Percentiles rank a stretch among this genome's conserved stretches.
These are phyloP conservation scores for Lepidonotus clava DNA, from an alignment of 2,888 invertebrate genomes.

Conservation along the genomic window DNA sequence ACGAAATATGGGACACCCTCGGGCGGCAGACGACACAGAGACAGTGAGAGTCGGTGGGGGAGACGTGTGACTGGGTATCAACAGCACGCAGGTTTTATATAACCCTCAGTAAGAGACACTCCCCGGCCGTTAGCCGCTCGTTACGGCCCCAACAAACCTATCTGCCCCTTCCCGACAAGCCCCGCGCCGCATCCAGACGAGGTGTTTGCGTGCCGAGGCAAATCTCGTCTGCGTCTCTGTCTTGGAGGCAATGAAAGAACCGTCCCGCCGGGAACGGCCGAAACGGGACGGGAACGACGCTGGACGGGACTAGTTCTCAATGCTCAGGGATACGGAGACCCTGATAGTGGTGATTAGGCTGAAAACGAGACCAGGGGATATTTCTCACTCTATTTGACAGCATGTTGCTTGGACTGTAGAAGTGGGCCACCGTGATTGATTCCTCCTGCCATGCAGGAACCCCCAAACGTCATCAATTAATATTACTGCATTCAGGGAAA, in stretches of 20 bases:
- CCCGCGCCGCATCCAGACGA: slow-evolving; percentile 8
- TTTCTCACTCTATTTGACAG: neutral
- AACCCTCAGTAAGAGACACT: too few relatives aligned
- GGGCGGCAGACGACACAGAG: too few relatives aligned
- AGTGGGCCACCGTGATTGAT: neutral
- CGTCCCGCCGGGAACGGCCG: neutral
- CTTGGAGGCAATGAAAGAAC: neutral
- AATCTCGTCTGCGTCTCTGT: slow-evolving; percentile 13
- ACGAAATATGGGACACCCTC: too few relatives aligned
- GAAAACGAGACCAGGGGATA: neutral
- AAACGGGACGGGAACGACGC: neutral
- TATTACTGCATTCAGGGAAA: too few relatives aligned
- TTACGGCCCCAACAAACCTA: slow-evolving; percentile 2
- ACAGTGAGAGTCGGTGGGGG: too few relatives aligned
- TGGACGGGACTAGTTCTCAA: neutral
- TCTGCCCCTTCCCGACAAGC: neutral
- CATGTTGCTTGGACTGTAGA: too few relatives aligned
- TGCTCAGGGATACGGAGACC: neutral
- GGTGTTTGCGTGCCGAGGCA: neutral
- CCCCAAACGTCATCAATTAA: too few relatives aligned
- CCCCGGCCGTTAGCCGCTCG: neutral
- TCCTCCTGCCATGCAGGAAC: neutral
- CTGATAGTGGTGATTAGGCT: neutral
- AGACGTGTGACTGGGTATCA: too few relatives aligned
- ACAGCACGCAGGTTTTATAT: too few relatives aligned